Conservation (phyloP, 2,888 invertebrate genomes). For the Brachynemurus nebulosus region DNA sequence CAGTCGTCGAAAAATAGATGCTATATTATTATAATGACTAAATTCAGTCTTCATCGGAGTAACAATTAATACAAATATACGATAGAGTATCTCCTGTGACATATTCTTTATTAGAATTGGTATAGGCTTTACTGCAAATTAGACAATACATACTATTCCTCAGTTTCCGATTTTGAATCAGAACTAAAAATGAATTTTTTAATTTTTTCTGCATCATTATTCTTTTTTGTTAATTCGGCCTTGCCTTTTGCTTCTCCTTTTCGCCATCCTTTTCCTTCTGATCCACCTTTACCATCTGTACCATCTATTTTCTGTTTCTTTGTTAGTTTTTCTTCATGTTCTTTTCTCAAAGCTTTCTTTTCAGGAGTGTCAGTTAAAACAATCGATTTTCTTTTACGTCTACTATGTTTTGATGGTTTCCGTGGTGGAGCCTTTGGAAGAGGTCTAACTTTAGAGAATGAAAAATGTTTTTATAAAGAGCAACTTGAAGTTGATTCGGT, state of each 20-base stretch:
- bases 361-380: background rate
- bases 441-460: no score
- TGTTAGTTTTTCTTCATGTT: background rate
- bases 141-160: background rate
- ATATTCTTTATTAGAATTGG: background rate
- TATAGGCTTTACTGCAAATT: background rate
- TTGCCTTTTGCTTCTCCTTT: background rate
- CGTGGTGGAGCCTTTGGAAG: background rate
- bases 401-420: background rate
- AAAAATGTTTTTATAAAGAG: no score
- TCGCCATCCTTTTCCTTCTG: no score
- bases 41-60: no score
- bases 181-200: background rate
- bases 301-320: background rate
- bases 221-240: background rate
- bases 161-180: background rate
- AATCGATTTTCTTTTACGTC: background rate
- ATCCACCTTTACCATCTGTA: no score
- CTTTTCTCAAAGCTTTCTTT: background rate
- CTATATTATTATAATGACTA: no score
- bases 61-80: no score
- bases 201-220: background rate
- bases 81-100: no score
- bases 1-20: no score
- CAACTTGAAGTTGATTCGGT: no score